Evolutionary conservation across 2,797 vertebrate genomes (phyloP).

Genomic region (Pteronotus mesoamericanus): DNA sequence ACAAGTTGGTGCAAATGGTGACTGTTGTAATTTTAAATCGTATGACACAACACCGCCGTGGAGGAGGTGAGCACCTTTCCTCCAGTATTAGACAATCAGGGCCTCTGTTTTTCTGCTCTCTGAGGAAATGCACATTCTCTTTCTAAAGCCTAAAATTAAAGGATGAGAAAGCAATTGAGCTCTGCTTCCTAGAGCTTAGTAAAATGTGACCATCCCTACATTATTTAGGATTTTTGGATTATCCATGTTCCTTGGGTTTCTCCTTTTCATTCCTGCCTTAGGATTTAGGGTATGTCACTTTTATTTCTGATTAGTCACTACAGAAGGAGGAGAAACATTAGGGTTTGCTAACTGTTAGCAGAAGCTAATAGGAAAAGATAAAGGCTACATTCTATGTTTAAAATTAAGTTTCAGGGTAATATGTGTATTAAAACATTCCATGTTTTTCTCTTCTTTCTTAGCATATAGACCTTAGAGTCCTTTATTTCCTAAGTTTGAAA

Average conservation of each 20-base stretch:
- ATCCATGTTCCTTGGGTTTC: background rate
- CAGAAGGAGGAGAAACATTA: background rate
- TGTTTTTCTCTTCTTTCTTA: background rate
- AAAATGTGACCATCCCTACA: background rate
- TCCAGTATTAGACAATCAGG: background rate
- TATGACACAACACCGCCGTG: background rate
- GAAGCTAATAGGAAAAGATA: background rate
- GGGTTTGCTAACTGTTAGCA: background rate
- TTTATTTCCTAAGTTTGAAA: conserved; percentile 19
- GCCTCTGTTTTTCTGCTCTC: background rate
- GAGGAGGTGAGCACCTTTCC: background rate
- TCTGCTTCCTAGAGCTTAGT: background rate
- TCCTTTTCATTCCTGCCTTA: background rate
- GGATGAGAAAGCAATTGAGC: background rate
- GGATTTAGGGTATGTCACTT: background rate
- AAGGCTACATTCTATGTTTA: background rate
- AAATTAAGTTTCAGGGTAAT: background rate
- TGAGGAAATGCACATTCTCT: background rate
- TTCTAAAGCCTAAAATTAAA: background rate
- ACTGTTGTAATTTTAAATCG: background rate
- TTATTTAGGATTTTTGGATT: background rate
- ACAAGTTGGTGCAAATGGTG: background rate
- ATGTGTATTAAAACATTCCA: background rate
- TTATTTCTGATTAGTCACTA: background rate
- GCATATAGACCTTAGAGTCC: background rate